phyloP scores from a whole-genome alignment of 2,113 vertebrate species.

The Mirza zaza region DNA sequence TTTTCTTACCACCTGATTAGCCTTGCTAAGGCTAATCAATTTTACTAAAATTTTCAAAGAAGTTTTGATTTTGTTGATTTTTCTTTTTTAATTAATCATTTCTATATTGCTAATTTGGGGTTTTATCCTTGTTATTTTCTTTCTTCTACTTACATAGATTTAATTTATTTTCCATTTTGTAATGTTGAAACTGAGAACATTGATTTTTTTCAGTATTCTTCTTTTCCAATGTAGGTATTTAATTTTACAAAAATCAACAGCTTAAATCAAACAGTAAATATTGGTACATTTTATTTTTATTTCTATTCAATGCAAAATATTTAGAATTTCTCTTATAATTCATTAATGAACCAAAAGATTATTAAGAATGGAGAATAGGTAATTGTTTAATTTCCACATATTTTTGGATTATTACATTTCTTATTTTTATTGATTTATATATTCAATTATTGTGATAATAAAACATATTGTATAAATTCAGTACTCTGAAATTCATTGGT shows the following conservation, averaged over 20 bases:
- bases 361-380: neutral
- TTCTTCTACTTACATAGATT: neutral
- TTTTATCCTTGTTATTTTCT: neutral
- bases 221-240: neutral
- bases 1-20: neutral
- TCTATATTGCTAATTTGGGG: neutral
- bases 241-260: neutral
- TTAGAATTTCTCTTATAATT: neutral
- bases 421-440: neutral
- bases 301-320: neutral
- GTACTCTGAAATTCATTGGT: neutral
- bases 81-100: neutral
- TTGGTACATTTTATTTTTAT: neutral
- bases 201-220: neutral
- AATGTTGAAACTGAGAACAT: neutral
- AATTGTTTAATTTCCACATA: neutral
- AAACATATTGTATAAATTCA: neutral
- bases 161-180: neutral
- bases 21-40: no score
- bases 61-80: neutral
- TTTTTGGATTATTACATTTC: neutral
- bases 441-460: neutral
- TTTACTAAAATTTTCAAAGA: neutral
- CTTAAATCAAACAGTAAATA: neutral
- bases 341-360: neutral